A percentile compares a stretch with the other conserved stretches of the same genome.
Conservation (phyloP, 2,888 invertebrate species). For the Branchellion lobata region DNA sequence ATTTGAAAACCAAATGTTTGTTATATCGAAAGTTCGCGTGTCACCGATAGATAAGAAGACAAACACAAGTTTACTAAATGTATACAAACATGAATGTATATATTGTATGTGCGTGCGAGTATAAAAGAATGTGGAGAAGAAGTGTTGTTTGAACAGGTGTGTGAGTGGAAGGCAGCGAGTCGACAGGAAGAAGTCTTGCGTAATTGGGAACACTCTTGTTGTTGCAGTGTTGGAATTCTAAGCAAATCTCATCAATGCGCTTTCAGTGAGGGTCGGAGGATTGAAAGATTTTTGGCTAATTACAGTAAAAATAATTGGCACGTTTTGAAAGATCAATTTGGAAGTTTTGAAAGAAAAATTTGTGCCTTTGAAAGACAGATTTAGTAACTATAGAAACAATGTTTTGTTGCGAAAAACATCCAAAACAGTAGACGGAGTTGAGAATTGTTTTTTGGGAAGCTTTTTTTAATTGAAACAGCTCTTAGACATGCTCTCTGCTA, state of each 20-base stretch:
- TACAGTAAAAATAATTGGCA: not conserved
- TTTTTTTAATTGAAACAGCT: not conserved
- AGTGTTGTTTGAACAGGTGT: conserved; percentile 4
- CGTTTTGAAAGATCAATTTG: conserved; percentile 13
- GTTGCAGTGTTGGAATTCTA: not conserved
- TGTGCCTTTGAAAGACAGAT: not conserved
- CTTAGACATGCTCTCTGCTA: not conserved
- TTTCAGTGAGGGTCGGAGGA: not conserved
- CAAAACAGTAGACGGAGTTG: not conserved
- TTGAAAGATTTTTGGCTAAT: not conserved
- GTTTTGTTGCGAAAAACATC: not conserved
- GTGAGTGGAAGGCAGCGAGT: not conserved
- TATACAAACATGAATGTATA: not conserved
- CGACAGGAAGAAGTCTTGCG: too few species aligned
- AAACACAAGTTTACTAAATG: not conserved
- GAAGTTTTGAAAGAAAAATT: not conserved
- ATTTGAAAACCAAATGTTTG: too few species aligned
- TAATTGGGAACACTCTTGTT: too few species aligned
- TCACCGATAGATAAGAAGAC: too few species aligned
- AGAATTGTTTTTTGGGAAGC: not conserved
- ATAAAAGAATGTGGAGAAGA: not conserved
- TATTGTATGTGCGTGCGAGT: not conserved
- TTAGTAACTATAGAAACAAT: too few species aligned
- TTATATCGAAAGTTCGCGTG: too few species aligned
- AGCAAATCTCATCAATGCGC: not conserved